Evolutionary conservation across 2,113 vertebrate genomes (phyloP).

Genomic region (Lycocorax pyrrhopterus): DNA sequence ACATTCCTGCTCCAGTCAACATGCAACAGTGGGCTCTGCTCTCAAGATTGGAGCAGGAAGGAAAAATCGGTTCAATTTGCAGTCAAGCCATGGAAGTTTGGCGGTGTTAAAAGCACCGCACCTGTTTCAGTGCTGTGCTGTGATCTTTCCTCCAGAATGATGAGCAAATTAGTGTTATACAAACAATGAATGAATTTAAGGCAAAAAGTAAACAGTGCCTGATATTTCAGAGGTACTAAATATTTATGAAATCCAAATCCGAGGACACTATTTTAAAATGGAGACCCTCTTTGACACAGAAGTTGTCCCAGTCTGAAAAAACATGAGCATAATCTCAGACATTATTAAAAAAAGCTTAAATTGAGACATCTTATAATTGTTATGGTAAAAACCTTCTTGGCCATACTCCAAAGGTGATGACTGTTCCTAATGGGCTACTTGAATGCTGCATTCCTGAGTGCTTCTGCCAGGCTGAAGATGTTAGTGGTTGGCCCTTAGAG

Average conservation of each 20-base stretch:
- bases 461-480: neutral
- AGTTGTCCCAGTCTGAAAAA: neutral
- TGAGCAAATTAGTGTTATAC: neutral
- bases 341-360: neutral
- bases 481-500: neutral
- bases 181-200: neutral
- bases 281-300: neutral
- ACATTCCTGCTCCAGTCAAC: slow-evolving; percentile 40
- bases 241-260: neutral
- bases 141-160: neutral
- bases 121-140: slow-evolving; percentile 7
- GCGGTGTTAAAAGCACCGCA: neutral
- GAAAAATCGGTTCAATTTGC: neutral
- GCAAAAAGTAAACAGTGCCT: neutral
- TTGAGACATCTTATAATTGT: neutral
- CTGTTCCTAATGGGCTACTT: neutral
- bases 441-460: neutral
- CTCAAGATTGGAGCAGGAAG: neutral
- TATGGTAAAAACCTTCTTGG: neutral
- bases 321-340: neutral
- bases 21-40: neutral
- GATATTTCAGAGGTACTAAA: neutral
- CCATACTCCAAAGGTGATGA: neutral
- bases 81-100: neutral
- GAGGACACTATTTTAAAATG: neutral